Base-by-base conservation (phyloP, 1,140 invertebrate genomes). In the Thaumetopoea pityocampa region DNA sequence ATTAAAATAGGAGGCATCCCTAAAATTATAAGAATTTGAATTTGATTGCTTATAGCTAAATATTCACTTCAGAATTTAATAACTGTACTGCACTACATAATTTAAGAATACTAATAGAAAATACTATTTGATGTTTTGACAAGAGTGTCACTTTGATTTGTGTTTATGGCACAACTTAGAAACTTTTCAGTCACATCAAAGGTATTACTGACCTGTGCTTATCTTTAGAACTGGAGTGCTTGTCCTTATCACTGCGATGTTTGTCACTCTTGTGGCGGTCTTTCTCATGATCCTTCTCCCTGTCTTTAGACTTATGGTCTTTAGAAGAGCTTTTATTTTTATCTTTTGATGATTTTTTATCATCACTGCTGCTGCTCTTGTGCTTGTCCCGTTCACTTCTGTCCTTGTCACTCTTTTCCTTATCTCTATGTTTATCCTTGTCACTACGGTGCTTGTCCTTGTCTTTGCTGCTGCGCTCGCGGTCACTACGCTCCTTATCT, bases 261-360 rank as follows among this genome's bases (percentile, higher is more conserved):
- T 72, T 80, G 17, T 78, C 70, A 56, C 71, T 76, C 27, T 71
- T 68, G 14, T 70, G 55, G 15, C 55, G 40, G 20, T 70, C 64
- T 42, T 70, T 62, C 5, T 72, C 63, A 45, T 86, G 69, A 36
- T 90, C 87, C 58, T 87, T 88, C 44, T 90, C 87, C 45, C 87
- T 91, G 53, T 70, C 85, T 14, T 43, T 52, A 12, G 50, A 52
- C 26, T 52, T 52, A 18, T 52, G 43, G 6, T 52, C 50, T 43
- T 54, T 60, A 35, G 66, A 82, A 85, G 67, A 52, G 23, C 48
- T 57, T 36, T 68, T 73, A 40, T 85, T 68, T 28, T 72, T 84
- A 33, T 87, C 86, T 34, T 83, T 85, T 16, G 88, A 55, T 20
- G 63, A 57, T 33, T 78, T 73, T 26, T 82, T 69, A 19, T 80